phyloP scores from a whole-genome alignment of 2,113 vertebrate genomes.

The Plotosus lineatus region DNA sequence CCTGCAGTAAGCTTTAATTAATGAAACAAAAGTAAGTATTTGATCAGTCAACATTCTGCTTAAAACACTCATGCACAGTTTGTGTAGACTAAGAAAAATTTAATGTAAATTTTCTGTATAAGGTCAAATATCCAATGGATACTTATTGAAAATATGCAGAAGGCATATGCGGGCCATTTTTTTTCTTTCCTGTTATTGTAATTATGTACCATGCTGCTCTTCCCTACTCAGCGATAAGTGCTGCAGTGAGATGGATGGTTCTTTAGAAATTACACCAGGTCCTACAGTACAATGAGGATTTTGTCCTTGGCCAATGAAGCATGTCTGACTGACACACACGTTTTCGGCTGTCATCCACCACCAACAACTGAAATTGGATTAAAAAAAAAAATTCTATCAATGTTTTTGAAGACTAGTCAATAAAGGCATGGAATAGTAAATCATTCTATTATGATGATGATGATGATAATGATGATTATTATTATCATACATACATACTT shows the following conservation, averaged over 20 bases:
- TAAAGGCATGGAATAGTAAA: not conserved
- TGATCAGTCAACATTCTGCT: too few species aligned
- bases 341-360: constrained; percentile 62
- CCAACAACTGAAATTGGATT: constrained; percentile 55
- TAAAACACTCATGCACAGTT: too few species aligned
- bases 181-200: not conserved
- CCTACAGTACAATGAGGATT: constrained; percentile 69
- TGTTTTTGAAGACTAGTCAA: not conserved
- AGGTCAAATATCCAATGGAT: not conserved
- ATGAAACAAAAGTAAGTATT: too few species aligned
- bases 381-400: too few species aligned
- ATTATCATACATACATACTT: not conserved
- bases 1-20: too few species aligned
- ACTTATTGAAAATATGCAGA: constrained; percentile 46
- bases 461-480: not conserved
- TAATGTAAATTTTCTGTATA: not conserved
- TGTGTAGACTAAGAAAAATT: too few species aligned
- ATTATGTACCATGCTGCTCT: constrained; percentile 61
- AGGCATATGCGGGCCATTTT: constrained; percentile 27
- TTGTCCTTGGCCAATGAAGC: constrained; percentile 73
- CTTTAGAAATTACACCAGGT: constrained; percentile 78
- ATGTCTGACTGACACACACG: constrained; percentile 71
- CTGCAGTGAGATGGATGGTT: constrained; percentile 80
- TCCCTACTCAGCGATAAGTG: constrained; percentile 70
- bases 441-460: not conserved